A percentile compares a stretch with the other conserved stretches of the same genome.
phyloP scores from a whole-genome alignment of 2,888 invertebrate genomes.

The Apamea monoglypha region DNA sequence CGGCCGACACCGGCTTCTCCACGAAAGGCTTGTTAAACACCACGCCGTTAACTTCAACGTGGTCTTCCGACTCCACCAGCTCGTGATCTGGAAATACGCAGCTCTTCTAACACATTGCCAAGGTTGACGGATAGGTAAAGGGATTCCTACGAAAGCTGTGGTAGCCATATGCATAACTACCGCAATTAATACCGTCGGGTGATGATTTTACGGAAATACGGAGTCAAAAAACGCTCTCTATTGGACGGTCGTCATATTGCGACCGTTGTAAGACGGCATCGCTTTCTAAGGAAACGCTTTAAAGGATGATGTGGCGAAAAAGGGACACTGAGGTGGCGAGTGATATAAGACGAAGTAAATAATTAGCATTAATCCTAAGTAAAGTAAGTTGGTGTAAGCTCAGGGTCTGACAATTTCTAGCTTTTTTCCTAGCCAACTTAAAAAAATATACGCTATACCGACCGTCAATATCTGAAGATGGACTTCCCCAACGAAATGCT shows the following conservation, averaged over 20 bases:
- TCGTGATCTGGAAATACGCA: constrained; percentile 93
- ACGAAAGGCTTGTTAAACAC: constrained; percentile 99
- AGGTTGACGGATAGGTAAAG: neutral
- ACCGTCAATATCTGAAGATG: constrained; percentile 23
- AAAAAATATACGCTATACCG: constrained; percentile 19
- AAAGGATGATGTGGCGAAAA: neutral
- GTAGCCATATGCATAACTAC: neutral
- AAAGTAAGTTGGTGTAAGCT: neutral
- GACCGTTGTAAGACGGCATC: neutral
- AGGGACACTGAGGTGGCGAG: neutral
- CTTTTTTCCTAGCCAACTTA: constrained; percentile 16
- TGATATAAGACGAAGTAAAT: neutral
- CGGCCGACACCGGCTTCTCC: constrained; percentile 99
- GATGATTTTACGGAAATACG: neutral
- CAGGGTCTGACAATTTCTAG: neutral
- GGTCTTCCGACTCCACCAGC: constrained; percentile 98
- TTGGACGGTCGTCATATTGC: neutral
- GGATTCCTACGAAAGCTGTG: neutral
- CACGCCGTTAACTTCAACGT: constrained; percentile 98
- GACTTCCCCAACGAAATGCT: constrained; percentile 27
- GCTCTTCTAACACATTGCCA: neutral
- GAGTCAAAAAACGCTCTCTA: neutral
- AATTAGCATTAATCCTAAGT: neutral
- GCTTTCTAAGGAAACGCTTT: neutral
- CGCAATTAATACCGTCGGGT: neutral